A percentile compares a stretch with the other conserved stretches of the same genome.
phyloP scores from a whole-genome alignment of 2,888 invertebrate species.

The Chymomyza fuscimana region DNA sequence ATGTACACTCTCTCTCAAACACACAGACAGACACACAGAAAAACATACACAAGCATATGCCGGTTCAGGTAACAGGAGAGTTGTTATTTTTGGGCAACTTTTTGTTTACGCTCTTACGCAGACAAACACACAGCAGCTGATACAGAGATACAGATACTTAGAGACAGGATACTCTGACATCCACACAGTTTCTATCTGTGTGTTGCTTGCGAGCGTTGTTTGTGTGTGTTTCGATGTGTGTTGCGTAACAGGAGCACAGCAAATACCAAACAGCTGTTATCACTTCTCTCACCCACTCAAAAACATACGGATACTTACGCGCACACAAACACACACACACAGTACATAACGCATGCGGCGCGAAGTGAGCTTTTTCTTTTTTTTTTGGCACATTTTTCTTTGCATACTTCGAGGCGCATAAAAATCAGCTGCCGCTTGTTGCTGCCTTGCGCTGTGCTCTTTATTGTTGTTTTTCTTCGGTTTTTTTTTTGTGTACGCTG shows the following conservation, averaged over 20 bases:
- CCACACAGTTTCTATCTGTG: conserved; percentile 5
- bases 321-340: conserved; percentile 22
- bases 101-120: neutral
- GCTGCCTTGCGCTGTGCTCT: neutral
- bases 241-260: conserved; percentile 66
- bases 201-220: conserved; percentile 25
- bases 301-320: neutral
- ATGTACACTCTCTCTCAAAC: neutral
- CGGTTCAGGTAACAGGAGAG: neutral
- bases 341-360: conserved; percentile 1
- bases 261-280: conserved; percentile 35
- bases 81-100: neutral
- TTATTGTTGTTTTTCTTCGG: too few species aligned
- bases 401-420: neutral
- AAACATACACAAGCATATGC: neutral
- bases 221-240: conserved; percentile 69
- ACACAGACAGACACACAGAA: conserved; percentile 14
- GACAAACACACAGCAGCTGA: neutral
- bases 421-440: neutral
- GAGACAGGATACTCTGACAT: neutral
- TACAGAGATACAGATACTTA: neutral
- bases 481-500: too few species aligned
- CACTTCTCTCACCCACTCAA: neutral
- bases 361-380: neutral
- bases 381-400: neutral